Evolutionary conservation across 2,888 invertebrate species (phyloP), one percentile per base, ranked within the genome.

Genomic region (Pecten maximus): DNA sequence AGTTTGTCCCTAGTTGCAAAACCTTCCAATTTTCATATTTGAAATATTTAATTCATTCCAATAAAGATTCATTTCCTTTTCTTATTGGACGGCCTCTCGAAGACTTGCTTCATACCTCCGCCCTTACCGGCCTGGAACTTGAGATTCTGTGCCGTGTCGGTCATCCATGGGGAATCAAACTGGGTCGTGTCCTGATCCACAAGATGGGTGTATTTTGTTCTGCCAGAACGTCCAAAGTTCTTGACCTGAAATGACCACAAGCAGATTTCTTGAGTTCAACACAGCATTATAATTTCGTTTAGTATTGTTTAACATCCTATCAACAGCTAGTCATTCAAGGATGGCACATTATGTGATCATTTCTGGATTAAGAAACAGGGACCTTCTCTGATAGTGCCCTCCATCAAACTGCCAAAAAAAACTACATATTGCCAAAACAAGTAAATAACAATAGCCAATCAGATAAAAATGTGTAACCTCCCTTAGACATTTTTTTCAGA

Each of bases 181-280:
- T 98, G 98, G 0, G 99, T 99, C 0, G 99, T 99, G 96, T 99
- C 99, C 97, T 99, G 99, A 97, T 99, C 99, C 0, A 99, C 99
- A 96, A 99, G 97, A 97, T 99, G 99, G 0, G 99, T 99, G 97
- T 99, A 99, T 96, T 99, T 99, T 0, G 99, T 99, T 89, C 99
- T 98, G 8, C 99, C 99, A 89, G 99, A 99, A 2, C 99, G 98
- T 19, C 99, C 99, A 97, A 99, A 99, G 97, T 99, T 99, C 97
- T 99, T 99, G 87, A 99, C 99, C 97, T 97, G 95, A 87, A 94
- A 91, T 40, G 88, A 91, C 40, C 86, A 88, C 54, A 74, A 28
- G 16, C 28, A 28, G 0, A 35, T 23, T 74, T 74, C 28, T 60
- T 60, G 19, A 50, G 2, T 16, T 44, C 8, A 44, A 44, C 44